Percentiles rank a stretch among this genome's conserved stretches.
phyloP scores from a whole-genome alignment of 2,888 invertebrate species.

The Trichacis sp. region DNA sequence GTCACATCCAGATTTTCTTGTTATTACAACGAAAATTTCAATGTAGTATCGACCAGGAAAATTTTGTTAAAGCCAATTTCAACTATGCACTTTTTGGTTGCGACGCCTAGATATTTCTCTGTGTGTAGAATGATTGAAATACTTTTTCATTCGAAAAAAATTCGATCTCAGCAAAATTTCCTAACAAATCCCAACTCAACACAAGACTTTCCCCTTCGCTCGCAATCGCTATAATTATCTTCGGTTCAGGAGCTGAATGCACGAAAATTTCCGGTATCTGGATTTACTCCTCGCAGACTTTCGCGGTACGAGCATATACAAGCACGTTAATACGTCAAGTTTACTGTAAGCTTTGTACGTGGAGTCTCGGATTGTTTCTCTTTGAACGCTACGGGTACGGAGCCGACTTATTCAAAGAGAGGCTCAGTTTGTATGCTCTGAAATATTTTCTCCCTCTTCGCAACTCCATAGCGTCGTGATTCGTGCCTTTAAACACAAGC shows the following conservation, averaged over 20 bases:
- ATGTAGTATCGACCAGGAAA: too few relatives aligned
- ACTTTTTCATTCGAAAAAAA: too few relatives aligned
- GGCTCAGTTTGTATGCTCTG: background rate
- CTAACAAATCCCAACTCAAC: too few relatives aligned
- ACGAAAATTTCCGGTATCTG: background rate
- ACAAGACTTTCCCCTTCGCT: too few relatives aligned
- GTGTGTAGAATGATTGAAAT: too few relatives aligned
- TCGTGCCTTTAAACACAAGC: slow-evolving; percentile 20
- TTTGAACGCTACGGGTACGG: slow-evolving; percentile 10
- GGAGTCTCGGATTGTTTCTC: slow-evolving; percentile 12
- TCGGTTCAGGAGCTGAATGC: background rate
- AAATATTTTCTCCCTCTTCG: slow-evolving; percentile 12
- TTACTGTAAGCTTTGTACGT: background rate
- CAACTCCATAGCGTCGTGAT: slow-evolving; percentile 10
- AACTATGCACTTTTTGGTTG: too few relatives aligned
- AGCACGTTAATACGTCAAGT: slow-evolving; percentile 8
- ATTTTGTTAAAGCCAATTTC: too few relatives aligned
- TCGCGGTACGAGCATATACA: slow-evolving; percentile 14
- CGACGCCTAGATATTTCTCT: too few relatives aligned
- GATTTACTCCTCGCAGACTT: slow-evolving; percentile 11
- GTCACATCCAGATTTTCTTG: too few relatives aligned
- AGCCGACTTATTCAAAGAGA: slow-evolving; percentile 13
- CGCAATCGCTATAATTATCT: slow-evolving; percentile 2
- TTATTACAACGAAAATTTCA: too few relatives aligned
- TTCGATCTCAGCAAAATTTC: too few relatives aligned